phyloP scores from a whole-genome alignment of 1,140 invertebrate genomes.

The Prorops nasuta region DNA sequence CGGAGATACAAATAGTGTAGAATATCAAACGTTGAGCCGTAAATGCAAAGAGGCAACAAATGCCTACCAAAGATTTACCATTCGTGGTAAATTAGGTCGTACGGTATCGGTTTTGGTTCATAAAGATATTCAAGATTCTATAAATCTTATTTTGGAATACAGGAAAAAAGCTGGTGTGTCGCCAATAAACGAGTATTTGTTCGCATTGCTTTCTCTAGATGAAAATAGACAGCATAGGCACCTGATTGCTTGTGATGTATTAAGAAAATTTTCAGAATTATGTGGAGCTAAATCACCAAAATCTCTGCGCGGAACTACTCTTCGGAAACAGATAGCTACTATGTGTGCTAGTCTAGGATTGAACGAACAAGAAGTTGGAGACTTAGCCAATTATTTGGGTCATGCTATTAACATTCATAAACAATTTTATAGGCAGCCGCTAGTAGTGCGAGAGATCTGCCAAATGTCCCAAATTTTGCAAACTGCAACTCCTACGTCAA shows the following conservation, averaged over 20 bases:
- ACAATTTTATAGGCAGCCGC: not conserved
- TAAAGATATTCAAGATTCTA: not conserved
- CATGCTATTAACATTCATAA: no score
- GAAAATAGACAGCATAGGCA: not conserved
- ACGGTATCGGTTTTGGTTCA: not conserved
- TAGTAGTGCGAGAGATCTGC: not conserved
- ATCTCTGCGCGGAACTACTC: slow-evolving; percentile 1
- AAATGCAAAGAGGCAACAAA: not conserved
- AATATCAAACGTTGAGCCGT: slow-evolving; percentile 1
- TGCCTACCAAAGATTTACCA: not conserved
- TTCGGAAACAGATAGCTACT: slow-evolving; percentile 7
- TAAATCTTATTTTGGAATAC: not conserved
- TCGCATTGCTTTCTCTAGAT: not conserved
- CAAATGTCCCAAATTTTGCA: no score
- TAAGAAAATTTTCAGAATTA: not conserved
- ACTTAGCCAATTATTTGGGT: not conserved
- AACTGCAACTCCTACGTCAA: no score
- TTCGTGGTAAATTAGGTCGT: not conserved
- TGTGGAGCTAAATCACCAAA: not conserved
- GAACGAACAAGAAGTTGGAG: not conserved
- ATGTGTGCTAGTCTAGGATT: not conserved
- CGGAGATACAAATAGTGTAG: not conserved
- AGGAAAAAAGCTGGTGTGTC: not conserved
- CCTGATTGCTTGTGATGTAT: not conserved
- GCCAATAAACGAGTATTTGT: not conserved